Evolutionary conservation across 2,797 vertebrate species (phyloP), one percentile per base, ranked within the genome.

Genomic region (Hydrophis major): DNA sequence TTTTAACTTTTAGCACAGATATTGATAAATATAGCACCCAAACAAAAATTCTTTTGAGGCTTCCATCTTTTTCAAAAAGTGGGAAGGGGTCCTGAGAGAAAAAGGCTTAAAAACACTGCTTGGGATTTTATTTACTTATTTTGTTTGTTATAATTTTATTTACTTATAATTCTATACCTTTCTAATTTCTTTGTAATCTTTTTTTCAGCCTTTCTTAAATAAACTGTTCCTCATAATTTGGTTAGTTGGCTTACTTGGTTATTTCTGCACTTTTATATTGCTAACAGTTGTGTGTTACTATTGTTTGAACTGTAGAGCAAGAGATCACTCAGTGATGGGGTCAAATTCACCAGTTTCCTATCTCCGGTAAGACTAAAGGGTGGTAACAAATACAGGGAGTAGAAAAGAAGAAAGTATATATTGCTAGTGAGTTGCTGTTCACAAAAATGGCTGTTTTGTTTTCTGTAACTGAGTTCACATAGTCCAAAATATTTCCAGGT

Each of bases 401-500:
- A 78, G 42, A 47, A 83, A 25, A 83, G 10, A 83, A 42, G 37
- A 47, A 47, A 83, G 20, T 47, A 83, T 83, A 63, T 27, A 25
- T 47, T 25, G 42, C 74, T 22, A 83, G 2, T 25, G 42, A 47
- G 74, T 12, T 83, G 74, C 1, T 0, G 0, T 42, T 25, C 37
- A 25, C 37, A 47, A 47, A 83, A 83, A 83, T 42, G 74, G 20
- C 74, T 47, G 4, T 12, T 83, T 42, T 83, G 22, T 47, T 47
- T 83, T 83, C 42, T 83, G 25, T 83, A 47, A 25, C 74, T 83
- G 94, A 88, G 92, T 95, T 91, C 66, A 56, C 55, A 93, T 95
- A 95, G 93, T 94, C 95, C 95, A 86, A 86, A 94, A 94, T 92
- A 92, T 92, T 92, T 95, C 94, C 95, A 86, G 59, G 22, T 42